Conservation (phyloP, 2,888 invertebrate genomes). For the Cenopis cana region DNA sequence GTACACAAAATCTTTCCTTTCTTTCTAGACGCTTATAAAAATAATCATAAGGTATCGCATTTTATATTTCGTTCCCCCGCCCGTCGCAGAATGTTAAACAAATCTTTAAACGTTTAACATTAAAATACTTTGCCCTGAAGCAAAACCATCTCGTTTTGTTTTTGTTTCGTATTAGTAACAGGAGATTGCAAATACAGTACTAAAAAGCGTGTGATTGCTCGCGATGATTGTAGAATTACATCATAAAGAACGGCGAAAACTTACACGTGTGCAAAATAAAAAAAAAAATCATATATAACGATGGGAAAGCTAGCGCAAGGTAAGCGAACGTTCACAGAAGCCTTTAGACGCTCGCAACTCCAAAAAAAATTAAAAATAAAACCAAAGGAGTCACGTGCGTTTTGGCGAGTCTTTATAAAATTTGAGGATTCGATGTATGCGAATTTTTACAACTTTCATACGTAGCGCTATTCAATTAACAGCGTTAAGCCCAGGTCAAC, state of each 20-base stretch:
- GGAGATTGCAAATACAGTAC: conserved; percentile 28
- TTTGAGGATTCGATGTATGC: no score
- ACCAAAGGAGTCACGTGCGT: no score
- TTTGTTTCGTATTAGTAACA: conserved; percentile 12
- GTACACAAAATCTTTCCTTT: no score
- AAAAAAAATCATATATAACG: no score
- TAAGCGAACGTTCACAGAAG: no score
- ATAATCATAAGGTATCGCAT: background rate
- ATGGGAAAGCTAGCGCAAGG: no score
- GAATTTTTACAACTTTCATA: background rate
- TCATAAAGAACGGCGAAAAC: background rate
- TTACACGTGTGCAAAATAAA: background rate
- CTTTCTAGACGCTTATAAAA: background rate
- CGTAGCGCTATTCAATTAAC: no score
- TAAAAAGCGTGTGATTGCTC: conserved; percentile 33
- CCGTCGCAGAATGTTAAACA: background rate
- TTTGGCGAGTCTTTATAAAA: no score
- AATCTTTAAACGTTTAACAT: background rate
- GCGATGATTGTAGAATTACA: conserved; percentile 20
- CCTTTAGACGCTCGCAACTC: no score
- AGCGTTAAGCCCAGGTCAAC: no score
- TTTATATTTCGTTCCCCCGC: background rate
- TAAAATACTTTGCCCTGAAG: background rate
- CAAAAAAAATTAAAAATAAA: no score
- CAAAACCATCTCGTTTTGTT: conserved; percentile 4